Evolutionary conservation across 1,140 invertebrate genomes (phyloP).

Genomic region (Drosophila sechellia): DNA sequence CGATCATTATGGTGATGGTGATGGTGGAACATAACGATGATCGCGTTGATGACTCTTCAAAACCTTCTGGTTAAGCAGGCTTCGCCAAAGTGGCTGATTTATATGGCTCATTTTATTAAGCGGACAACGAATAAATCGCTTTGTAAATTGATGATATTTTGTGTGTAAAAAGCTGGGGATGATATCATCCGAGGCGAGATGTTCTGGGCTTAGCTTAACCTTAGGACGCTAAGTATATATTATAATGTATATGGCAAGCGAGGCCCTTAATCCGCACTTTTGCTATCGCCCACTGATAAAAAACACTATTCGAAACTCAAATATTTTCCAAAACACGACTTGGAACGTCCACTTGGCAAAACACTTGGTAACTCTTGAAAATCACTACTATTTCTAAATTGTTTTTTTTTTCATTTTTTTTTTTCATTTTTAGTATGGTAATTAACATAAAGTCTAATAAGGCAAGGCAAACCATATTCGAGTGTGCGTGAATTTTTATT

Average conservation of each 20-base stretch:
- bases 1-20: background rate
- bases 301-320: constrained; percentile 11
- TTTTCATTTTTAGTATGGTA: constrained; percentile 70
- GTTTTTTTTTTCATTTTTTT: constrained; percentile 4
- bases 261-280: constrained; percentile 22
- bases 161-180: constrained; percentile 10
- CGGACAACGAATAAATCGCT: constrained; percentile 52
- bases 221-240: background rate
- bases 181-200: constrained; percentile 27
- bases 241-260: constrained; percentile 9
- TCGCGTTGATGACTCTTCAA: constrained; percentile 25
- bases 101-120: constrained; percentile 56
- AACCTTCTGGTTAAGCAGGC: constrained; percentile 23
- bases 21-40: constrained; percentile 1
- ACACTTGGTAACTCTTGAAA: constrained; percentile 63
- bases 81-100: constrained; percentile 38
- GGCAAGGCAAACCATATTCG: constrained; percentile 58
- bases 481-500: constrained; percentile 48
- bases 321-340: constrained; percentile 42
- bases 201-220: constrained; percentile 25
- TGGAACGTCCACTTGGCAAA: constrained; percentile 31
- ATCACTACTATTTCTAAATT: constrained; percentile 4
- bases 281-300: constrained; percentile 28
- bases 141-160: constrained; percentile 49
- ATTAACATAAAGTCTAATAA: constrained; percentile 79